Evolutionary conservation across 2,113 vertebrate species (phyloP), one percentile per base, ranked within the genome.

Genomic region (Phrynosoma blainvillii): DNA sequence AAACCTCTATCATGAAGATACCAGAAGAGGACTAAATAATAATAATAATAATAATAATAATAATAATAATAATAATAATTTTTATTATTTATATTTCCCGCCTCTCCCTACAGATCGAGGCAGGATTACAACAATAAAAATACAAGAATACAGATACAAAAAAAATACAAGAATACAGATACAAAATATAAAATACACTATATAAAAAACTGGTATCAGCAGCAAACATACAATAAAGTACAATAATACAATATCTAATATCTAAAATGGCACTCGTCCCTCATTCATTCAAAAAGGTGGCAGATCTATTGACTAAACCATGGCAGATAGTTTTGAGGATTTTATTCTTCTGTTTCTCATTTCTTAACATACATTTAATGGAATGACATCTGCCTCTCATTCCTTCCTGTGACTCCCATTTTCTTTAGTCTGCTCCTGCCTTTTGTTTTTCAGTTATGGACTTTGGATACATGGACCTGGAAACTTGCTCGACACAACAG

Each of bases 341-440:
- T 16, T 47, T 68, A 20, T 18, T 59, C 23, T 68, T 27, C 52
- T 13, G 14, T 65, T 82, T 66, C 84, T 89, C 56, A 79, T 82
- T 88, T 92, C 89, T 87, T 77, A 85, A 86, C 91, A 93, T 91
- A 94, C 84, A 90, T 91, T 92, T 92, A 93, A 95, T 89, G 89
- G 87, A 88, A 77, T 54, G 90, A 93, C 93, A 92, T 90, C 90
- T 87, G 14, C 16, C 59, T 18, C 59, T 62, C 59, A 56, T 79
- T 32, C 30, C 27, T 25, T 79, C 2, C 16, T 56, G 52, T 56
- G 52, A 59, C 52, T 78, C 36, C 20, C 30, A 27, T 8, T 27
- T 76, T 32, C 12, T 73, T 93, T 95, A 87, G 87, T 89, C 82
- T 84, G 88, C 85, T 91, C 90, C 91, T 76, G 54, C 8, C 77